Evolutionary conservation across 2,888 invertebrate species (phyloP).

Genomic region (Gisinianus flammeolus): DNA sequence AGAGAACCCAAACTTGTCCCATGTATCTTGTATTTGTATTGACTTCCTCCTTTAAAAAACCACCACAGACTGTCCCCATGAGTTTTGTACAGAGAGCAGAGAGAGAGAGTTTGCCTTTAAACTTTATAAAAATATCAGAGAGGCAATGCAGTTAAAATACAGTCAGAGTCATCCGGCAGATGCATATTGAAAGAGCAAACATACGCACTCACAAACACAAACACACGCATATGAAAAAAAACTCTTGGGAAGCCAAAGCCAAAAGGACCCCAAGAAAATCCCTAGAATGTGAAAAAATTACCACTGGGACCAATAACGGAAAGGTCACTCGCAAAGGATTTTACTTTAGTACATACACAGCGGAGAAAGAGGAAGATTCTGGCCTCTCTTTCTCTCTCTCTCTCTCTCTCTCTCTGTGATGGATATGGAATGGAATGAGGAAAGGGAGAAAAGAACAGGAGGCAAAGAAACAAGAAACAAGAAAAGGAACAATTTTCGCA

Average conservation of each 20-base stretch:
- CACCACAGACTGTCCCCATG: neutral
- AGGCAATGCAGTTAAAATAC: neutral
- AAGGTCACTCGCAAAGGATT: conserved; percentile 27
- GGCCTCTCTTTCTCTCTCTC: neutral
- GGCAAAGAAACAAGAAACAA: neutral
- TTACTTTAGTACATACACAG: neutral
- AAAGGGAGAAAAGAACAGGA: neutral
- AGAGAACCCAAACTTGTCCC: neutral
- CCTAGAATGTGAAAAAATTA: conserved; percentile 23
- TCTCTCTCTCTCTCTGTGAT: neutral
- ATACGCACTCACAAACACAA: neutral
- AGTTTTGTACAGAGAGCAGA: neutral
- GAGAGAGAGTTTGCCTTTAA: neutral
- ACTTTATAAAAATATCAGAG: neutral
- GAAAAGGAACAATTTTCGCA: neutral
- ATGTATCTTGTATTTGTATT: conserved; percentile 8
- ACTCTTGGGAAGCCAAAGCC: neutral
- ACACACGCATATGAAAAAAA: neutral
- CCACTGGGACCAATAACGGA: conserved; percentile 33
- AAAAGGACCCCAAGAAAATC: conserved; percentile 5
- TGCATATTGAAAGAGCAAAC: neutral
- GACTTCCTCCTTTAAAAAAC: no score
- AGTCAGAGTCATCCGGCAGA: neutral
- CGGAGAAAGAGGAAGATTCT: no score
- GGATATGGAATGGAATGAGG: neutral